These are phyloP conservation scores for Patella ulyssiponensis DNA, from an alignment of 2,888 invertebrate species.

Conservation along the genomic window DNA sequence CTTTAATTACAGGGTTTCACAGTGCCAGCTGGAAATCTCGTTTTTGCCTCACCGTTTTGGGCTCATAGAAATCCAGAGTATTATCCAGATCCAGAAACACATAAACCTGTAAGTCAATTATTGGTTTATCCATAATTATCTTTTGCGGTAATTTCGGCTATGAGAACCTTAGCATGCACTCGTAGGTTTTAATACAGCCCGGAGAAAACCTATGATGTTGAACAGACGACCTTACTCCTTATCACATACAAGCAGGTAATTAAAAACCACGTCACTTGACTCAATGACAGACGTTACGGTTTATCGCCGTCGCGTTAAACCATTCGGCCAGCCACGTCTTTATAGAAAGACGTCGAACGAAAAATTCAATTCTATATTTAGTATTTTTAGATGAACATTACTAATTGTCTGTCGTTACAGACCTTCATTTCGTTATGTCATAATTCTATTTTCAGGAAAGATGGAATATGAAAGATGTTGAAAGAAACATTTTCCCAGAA, in stretches of 20 bases:
- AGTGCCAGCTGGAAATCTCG: constrained; percentile 58
- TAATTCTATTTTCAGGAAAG: constrained; percentile 45
- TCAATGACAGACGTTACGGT: too few relatives aligned
- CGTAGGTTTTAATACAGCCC: too few relatives aligned
- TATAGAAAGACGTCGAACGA: too few relatives aligned
- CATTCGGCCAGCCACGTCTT: too few relatives aligned
- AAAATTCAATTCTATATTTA: too few relatives aligned
- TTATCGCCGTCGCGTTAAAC: too few relatives aligned
- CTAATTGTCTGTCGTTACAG: too few relatives aligned
- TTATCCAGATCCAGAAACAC: constrained; percentile 60
- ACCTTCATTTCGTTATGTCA: background rate
- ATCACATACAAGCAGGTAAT: too few relatives aligned
- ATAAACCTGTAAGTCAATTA: constrained; percentile 54
- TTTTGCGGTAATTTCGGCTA: background rate
- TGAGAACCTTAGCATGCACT: background rate
- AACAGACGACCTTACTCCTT: too few relatives aligned
- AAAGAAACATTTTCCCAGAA: constrained; percentile 56
- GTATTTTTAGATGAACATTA: too few relatives aligned
- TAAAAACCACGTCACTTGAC: too few relatives aligned
- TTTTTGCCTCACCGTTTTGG: constrained; percentile 67
- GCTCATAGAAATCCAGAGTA: constrained; percentile 56
- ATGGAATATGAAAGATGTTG: constrained; percentile 49
- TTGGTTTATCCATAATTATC: background rate
- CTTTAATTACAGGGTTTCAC: constrained; percentile 49
- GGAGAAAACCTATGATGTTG: too few relatives aligned